Evolutionary conservation across 2,797 vertebrate species (phyloP).

Genomic region (Furcifer pardalis): DNA sequence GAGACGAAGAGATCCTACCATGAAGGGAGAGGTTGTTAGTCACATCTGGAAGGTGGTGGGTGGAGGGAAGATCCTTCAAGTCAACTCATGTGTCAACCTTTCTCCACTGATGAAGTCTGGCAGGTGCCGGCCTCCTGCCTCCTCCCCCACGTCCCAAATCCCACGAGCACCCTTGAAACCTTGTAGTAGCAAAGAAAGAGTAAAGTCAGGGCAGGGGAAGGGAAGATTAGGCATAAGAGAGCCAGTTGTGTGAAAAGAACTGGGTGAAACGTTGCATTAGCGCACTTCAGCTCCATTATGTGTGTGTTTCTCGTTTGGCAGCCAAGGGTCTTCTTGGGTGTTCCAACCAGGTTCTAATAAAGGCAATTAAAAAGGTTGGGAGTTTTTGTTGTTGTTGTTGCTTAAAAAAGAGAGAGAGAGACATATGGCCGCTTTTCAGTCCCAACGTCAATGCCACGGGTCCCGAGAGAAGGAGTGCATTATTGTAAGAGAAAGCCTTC

Average conservation of each 20-base stretch:
- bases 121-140: background rate
- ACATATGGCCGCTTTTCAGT: fast-evolving
- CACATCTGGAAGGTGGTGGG: no score
- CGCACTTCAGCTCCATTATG: background rate
- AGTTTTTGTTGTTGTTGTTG: background rate
- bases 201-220: background rate
- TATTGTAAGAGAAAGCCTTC: background rate
- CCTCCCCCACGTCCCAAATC: background rate
- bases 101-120: conserved; percentile 16
- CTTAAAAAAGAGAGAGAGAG: background rate
- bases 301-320: conserved; percentile 2
- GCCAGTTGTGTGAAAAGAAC: conserved; percentile 5
- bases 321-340: background rate
- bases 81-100: conserved; percentile 30
- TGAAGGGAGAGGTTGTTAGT: background rate
- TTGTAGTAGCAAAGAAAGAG: conserved; percentile 37
- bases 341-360: conserved; percentile 18
- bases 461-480: background rate
- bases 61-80: conserved; percentile 6
- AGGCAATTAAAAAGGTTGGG: background rate
- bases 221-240: background rate
- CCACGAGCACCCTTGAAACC: conserved; percentile 1
- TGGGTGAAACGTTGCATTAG: background rate
- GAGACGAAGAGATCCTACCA: no score
- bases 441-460: fast-evolving